A percentile compares a stretch with the other conserved stretches of the same genome.
These are phyloP conservation scores for Rhagonycha fulva DNA, from an alignment of 2,888 invertebrate species.

Conservation along the genomic window DNA sequence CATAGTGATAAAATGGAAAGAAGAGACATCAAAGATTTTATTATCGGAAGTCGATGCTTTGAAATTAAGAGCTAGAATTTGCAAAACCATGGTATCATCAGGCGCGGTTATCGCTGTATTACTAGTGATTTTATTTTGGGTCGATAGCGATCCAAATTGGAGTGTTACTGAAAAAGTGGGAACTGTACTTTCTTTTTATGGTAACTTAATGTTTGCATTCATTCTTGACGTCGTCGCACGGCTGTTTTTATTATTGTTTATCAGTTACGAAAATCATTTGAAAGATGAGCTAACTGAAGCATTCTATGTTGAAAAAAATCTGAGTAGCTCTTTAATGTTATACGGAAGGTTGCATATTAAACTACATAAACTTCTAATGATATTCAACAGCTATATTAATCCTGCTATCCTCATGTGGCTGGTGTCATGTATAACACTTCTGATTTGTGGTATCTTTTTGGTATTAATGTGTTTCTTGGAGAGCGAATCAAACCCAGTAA, in stretches of 20 bases:
- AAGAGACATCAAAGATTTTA: not conserved
- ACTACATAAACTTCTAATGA: not conserved
- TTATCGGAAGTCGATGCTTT: not conserved
- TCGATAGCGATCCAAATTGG: not conserved
- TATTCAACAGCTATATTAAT: not conserved
- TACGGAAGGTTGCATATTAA: not conserved
- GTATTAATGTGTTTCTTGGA: no score
- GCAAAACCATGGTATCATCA: not conserved
- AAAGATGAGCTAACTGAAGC: not conserved
- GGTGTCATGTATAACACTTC: no score
- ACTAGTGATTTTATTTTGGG: not conserved
- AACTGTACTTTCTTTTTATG: not conserved
- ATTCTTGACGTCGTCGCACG: not conserved
- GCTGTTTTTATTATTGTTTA: not conserved
- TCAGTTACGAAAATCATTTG: not conserved
- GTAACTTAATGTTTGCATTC: not conserved
- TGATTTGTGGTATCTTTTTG: no score
- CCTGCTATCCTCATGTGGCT: not conserved
- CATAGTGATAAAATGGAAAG: no score
- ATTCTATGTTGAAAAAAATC: not conserved
- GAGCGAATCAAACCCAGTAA: no score
- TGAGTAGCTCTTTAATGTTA: not conserved
- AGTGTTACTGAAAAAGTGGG: not conserved
- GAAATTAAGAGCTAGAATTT: not conserved
- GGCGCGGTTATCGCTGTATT: not conserved